Conservation (phyloP, 2,797 vertebrate species). For the Micrastur ruficollis region DNA sequence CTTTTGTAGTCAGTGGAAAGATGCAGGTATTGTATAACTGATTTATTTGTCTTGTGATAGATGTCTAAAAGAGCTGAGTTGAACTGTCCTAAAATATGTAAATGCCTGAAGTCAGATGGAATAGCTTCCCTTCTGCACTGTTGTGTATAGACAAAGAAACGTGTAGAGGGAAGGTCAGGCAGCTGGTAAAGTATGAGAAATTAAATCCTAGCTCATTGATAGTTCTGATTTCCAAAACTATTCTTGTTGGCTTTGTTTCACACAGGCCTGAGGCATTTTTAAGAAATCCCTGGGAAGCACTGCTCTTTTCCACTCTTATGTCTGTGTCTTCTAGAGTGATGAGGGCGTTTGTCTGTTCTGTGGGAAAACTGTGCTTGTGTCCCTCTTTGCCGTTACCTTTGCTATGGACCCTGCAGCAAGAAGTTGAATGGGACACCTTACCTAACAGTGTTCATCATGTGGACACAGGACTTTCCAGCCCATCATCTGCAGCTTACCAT, state of each 20-base stretch:
- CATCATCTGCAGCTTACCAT: neutral
- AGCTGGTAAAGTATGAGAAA: neutral
- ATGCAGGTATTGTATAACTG: neutral
- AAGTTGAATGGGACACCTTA: neutral
- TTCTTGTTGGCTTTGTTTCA: neutral
- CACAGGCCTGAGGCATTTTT: neutral
- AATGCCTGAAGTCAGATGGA: neutral
- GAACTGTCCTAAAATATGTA: neutral
- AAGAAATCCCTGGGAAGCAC: neutral
- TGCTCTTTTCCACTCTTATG: neutral
- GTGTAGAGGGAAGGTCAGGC: rapidly evolving
- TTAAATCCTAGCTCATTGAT: neutral
- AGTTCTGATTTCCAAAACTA: neutral
- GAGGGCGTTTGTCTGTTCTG: rapidly evolving
- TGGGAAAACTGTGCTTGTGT: rapidly evolving
- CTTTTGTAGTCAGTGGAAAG: neutral
- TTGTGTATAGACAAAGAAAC: neutral
- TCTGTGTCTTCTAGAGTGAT: neutral
- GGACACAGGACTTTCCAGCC: neutral
- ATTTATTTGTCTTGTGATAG: neutral
- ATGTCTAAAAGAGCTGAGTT: neutral
- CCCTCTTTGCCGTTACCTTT: neutral
- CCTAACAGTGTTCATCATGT: neutral
- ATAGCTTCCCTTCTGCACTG: neutral
- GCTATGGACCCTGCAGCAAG: neutral